Conservation (phyloP, 2,113 vertebrate genomes). For the Sapayoa aenigma region DNA sequence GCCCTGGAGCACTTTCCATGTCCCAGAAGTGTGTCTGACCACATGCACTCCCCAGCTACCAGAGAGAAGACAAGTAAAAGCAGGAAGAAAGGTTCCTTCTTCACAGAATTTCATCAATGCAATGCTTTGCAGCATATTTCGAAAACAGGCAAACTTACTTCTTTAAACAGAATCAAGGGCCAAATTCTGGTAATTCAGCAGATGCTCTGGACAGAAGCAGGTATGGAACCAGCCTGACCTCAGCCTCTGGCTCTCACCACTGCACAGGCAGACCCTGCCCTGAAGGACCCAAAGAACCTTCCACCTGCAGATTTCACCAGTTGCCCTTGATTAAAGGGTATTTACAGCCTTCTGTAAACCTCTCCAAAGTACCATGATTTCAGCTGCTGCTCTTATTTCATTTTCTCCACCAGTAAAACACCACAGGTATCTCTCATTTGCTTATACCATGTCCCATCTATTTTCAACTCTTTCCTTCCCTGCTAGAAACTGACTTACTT, state of each 20-base stretch:
- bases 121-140: not conserved
- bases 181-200: not conserved
- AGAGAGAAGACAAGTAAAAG: not conserved
- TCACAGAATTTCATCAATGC: not conserved
- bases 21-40: not conserved
- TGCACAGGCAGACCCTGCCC: not conserved
- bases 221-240: not conserved
- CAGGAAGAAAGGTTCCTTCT: not conserved
- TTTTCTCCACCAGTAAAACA: not conserved
- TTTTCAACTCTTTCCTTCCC: slow-evolving; percentile 37
- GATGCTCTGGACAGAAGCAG: not conserved
- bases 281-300: not conserved
- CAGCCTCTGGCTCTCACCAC: not conserved
- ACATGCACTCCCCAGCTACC: accelerated
- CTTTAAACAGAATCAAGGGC: not conserved
- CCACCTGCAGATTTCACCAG: not conserved
- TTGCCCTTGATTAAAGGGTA: not conserved
- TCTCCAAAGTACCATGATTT: not conserved
- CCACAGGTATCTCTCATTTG: not conserved
- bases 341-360: not conserved
- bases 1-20: not conserved
- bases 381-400: not conserved
- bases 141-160: not conserved
- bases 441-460: not conserved
- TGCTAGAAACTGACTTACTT: slow-evolving; percentile 58